Percentiles rank a stretch among this genome's conserved stretches.
These are phyloP conservation scores for Clusia tigrina DNA, from an alignment of 2,888 invertebrate genomes.

Conservation along the genomic window DNA sequence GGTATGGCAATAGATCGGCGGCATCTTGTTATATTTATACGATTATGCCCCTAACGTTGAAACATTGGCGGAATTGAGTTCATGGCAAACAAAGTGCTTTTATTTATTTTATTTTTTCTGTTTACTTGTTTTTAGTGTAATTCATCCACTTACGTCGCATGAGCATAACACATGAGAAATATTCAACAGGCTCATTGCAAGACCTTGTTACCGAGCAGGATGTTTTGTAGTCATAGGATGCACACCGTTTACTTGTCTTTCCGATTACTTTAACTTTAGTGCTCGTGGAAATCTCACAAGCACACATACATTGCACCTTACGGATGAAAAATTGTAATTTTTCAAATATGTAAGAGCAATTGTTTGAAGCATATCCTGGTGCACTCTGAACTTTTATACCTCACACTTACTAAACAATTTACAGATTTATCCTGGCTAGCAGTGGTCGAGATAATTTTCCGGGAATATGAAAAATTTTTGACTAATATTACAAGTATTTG, in stretches of 20 bases:
- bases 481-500: too few relatives aligned
- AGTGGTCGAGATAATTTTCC: too few relatives aligned
- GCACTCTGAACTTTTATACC: too few relatives aligned
- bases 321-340: slow-evolving; percentile 27
- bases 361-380: slow-evolving; percentile 31
- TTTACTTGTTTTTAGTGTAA: background rate
- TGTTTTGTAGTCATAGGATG: slow-evolving; percentile 12
- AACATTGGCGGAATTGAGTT: background rate
- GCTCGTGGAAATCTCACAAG: slow-evolving; percentile 24
- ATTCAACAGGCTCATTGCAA: slow-evolving; percentile 1
- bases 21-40: too few relatives aligned
- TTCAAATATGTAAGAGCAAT: slow-evolving; percentile 33
- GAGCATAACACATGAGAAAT: background rate
- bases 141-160: background rate
- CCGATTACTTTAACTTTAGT: slow-evolving; percentile 37
- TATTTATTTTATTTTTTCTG: background rate
- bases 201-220: background rate
- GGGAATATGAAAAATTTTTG: too few relatives aligned
- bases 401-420: too few relatives aligned
- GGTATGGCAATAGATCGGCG: too few relatives aligned
- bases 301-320: slow-evolving; percentile 2
- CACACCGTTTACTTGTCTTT: slow-evolving; percentile 34
- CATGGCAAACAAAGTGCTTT: background rate
- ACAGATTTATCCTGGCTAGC: too few relatives aligned
- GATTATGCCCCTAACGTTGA: too few relatives aligned